Conservation (phyloP, 2,113 vertebrate genomes). For the Sinosuthora webbiana region DNA sequence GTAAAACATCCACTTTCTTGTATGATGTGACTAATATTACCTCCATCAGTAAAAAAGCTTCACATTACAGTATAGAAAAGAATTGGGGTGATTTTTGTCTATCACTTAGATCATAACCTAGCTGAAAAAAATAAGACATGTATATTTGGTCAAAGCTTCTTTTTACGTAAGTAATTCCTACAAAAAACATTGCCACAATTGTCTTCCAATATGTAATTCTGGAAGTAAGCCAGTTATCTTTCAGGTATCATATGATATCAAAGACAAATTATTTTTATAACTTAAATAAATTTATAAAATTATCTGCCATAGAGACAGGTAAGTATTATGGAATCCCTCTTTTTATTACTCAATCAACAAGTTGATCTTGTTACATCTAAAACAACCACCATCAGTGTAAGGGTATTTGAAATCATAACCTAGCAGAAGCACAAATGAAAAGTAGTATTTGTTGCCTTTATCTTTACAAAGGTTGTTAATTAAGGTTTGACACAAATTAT, state of each 20-base stretch:
- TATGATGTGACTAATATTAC: not conserved
- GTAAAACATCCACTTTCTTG: not conserved
- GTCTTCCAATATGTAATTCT: not conserved
- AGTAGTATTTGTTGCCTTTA: not conserved
- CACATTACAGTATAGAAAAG: not conserved
- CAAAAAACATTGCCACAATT: not conserved
- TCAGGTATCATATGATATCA: not conserved
- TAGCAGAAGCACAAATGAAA: not conserved
- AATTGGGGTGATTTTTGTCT: not conserved
- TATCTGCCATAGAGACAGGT: not conserved
- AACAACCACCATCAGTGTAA: not conserved
- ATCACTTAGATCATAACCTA: not conserved
- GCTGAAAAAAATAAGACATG: not conserved
- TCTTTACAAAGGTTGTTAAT: conserved; percentile 24
- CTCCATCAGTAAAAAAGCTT: not conserved
- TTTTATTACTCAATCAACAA: not conserved
- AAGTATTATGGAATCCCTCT: not conserved
- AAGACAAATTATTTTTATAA: not conserved
- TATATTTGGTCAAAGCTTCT: not conserved
- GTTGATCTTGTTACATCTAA: not conserved
- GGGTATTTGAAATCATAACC: not conserved
- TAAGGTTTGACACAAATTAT: conserved; percentile 7
- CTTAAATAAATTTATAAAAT: not conserved
- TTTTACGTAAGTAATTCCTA: not conserved
- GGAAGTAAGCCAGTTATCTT: not conserved